Conservation (phyloP, 2,797 vertebrate species). For the Melanotaenia parkinsoni region DNA sequence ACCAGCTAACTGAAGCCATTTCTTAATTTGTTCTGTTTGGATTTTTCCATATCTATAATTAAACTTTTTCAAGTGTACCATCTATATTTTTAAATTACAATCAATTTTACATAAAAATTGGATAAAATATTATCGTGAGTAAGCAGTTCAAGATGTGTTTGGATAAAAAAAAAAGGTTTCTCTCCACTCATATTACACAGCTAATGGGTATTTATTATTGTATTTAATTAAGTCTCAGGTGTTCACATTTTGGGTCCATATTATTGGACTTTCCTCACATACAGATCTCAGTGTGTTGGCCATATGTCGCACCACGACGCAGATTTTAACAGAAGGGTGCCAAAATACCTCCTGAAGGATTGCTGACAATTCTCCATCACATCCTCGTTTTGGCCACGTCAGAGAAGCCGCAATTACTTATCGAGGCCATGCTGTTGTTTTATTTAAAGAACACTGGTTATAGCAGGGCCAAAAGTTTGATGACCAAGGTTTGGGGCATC, state of each 20-base stretch:
- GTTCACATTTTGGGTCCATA: constrained; percentile 27
- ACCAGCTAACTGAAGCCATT: neutral
- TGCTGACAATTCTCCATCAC: constrained; percentile 46
- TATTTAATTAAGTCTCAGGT: constrained; percentile 22
- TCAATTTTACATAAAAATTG: too few species aligned
- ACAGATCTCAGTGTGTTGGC: constrained; percentile 65
- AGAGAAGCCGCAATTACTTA: constrained; percentile 55
- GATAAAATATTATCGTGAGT: neutral
- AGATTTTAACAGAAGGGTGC: constrained; percentile 79
- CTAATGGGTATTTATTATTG: neutral
- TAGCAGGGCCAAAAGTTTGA: constrained; percentile 1
- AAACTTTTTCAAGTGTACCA: neutral
- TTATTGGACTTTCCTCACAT: constrained; percentile 53
- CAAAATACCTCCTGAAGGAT: constrained; percentile 32
- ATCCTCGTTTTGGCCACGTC: constrained; percentile 47
- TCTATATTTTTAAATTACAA: too few species aligned
- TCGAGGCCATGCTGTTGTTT: constrained; percentile 40
- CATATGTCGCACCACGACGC: constrained; percentile 72
- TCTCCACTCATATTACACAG: neutral
- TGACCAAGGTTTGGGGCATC: constrained; percentile 32
- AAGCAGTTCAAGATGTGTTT: neutral
- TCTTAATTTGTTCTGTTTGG: neutral
- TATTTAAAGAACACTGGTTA: constrained; percentile 50
- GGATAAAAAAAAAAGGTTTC: constrained; percentile 7
- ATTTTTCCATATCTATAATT: neutral